Evolutionary conservation across 2,888 invertebrate species (phyloP).

Genomic region (Neoaliturus tenellus): DNA sequence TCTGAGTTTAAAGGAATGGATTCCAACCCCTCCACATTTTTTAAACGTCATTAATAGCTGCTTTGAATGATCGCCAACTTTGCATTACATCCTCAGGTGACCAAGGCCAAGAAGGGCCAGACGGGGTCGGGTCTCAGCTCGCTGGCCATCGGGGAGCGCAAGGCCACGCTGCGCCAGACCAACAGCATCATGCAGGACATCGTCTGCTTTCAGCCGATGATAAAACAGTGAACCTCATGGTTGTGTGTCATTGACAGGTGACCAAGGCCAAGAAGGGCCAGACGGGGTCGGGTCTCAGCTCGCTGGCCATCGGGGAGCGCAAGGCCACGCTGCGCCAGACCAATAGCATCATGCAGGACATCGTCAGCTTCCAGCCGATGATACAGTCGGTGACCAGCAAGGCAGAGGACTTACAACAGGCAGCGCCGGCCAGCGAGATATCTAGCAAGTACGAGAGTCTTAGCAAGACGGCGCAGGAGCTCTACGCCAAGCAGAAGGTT

Average conservation of each 20-base stretch:
- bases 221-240: too few relatives aligned
- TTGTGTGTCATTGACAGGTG: too few relatives aligned
- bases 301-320: slow-evolving; percentile 88
- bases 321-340: slow-evolving; percentile 94
- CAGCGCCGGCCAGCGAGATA: slow-evolving; percentile 94
- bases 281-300: slow-evolving; percentile 81
- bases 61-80: too few relatives aligned
- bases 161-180: slow-evolving; percentile 92
- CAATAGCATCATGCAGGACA: slow-evolving; percentile 96
- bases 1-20: too few relatives aligned
- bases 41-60: too few relatives aligned
- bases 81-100: too few relatives aligned
- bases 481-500: slow-evolving; percentile 89
- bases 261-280: slow-evolving; percentile 84
- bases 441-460: slow-evolving; percentile 93
- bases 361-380: slow-evolving; percentile 97
- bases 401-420: slow-evolving; percentile 94
- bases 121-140: slow-evolving; percentile 83
- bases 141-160: slow-evolving; percentile 88
- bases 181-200: slow-evolving; percentile 98
- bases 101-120: slow-evolving; percentile 83
- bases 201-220: slow-evolving; percentile 97
- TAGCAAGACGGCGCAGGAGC: slow-evolving; percentile 92
- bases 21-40: too few relatives aligned
- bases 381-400: slow-evolving; percentile 96